Percentiles rank a stretch among this genome's conserved stretches.
Evolutionary conservation across 2,113 vertebrate species (phyloP).

Genomic region (Tautogolabrus adspersus): DNA sequence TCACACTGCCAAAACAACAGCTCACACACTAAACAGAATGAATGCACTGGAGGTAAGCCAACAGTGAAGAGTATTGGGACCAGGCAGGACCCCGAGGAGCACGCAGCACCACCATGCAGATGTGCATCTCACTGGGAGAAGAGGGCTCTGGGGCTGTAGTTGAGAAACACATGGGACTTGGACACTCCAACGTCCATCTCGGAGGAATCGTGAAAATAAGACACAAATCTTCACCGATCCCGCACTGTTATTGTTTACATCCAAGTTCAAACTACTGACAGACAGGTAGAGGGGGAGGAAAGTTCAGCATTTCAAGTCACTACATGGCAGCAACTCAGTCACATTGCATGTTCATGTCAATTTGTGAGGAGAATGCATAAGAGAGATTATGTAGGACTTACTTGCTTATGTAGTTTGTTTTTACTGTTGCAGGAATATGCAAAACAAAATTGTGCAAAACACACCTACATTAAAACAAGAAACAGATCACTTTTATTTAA

Average conservation of each 20-base stretch:
- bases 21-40: slow-evolving; percentile 1
- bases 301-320: slow-evolving; percentile 34
- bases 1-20: neutral
- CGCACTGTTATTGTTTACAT: slow-evolving; percentile 15
- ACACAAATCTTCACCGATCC: slow-evolving; percentile 50
- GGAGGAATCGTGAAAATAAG: slow-evolving; percentile 40
- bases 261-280: slow-evolving; percentile 55
- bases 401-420: neutral
- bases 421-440: neutral
- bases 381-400: neutral
- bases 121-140: slow-evolving; percentile 71
- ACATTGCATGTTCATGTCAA: neutral
- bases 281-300: slow-evolving; percentile 39
- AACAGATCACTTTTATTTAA: neutral
- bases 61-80: slow-evolving; percentile 1
- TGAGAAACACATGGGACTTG: slow-evolving; percentile 69
- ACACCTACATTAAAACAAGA: neutral
- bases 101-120: slow-evolving; percentile 69
- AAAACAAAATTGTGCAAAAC: neutral
- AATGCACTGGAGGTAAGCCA: slow-evolving; percentile 46
- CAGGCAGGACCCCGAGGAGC: slow-evolving; percentile 18
- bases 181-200: slow-evolving; percentile 75
- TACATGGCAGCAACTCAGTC: slow-evolving; percentile 14
- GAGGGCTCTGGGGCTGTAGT: slow-evolving; percentile 68
- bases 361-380: neutral